Evolutionary conservation across 2,113 vertebrate species (phyloP), one percentile per base, ranked within the genome.

Genomic region (Cinclus cinclus): DNA sequence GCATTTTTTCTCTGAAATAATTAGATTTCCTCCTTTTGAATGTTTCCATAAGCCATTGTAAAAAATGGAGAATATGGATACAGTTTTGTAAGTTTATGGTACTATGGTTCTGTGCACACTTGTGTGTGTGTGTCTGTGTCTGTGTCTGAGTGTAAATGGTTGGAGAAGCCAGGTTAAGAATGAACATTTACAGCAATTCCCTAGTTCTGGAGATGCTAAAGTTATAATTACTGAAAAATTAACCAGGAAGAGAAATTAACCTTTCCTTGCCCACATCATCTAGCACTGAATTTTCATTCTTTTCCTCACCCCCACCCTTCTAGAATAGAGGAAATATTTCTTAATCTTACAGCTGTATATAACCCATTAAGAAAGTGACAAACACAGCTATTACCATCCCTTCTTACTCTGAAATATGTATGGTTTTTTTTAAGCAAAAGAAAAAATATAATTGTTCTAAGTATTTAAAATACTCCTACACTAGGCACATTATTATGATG

Each of bases 31-130:
- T 84, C 11, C 35, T 9, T 64, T 76, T 79, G 16, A 88, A 78
- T 30, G 1, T 49, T 86, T 92, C 46, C 37, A 56, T 23, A 60
- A 71, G 35, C 7, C 8, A 47, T 37, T 58, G 2, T 7, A 23
- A 92, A 91, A 41, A n/a, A 13, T 20, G 4, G 22, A 64, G 21
- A 21, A 52, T 3, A 17, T 19, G 11, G 18, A 18, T 2, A 33
- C 5, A 24, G 5, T 31, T 83, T 85, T 85, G 15, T n/a, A 62
- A 46, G 15, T 15, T 39, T 3, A 13, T 49, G 24, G 11, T 37
- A n/a, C 9, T 37, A 15, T 33, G 25, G 18, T 6, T n/a, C 28
- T 21, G 9, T 19, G 13, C 6, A 58, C 1, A 2, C 1, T 1
- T 39, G 2, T 21, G 11, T 42, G 19, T 37, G 4, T 22, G 35